A percentile compares a stretch with the other conserved stretches of the same genome.
Evolutionary conservation across 2,797 vertebrate species (phyloP).

Genomic region (Todus mexicanus): DNA sequence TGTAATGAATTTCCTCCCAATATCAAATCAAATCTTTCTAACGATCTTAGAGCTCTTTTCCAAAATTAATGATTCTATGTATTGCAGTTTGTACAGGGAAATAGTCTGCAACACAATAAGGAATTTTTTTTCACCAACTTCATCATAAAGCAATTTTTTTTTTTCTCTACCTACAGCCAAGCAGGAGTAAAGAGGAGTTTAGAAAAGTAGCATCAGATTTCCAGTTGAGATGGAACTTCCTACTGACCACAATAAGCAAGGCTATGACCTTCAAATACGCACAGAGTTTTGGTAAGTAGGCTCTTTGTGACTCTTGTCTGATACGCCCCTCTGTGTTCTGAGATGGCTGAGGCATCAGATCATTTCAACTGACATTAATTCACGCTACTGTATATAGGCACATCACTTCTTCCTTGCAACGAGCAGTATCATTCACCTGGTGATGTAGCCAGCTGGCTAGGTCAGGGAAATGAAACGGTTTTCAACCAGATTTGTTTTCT

Average conservation of each 20-base stretch:
- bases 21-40: too few species aligned
- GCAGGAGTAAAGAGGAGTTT: conserved; percentile 67
- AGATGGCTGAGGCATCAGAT: neutral
- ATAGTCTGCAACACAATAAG: neutral
- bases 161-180: conserved; percentile 47
- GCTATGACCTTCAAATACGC: conserved; percentile 61
- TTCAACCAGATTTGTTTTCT: neutral
- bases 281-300: conserved; percentile 68
- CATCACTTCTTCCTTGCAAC: neutral
- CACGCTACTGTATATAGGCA: too few species aligned
- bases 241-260: conserved; percentile 67
- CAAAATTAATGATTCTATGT: too few species aligned
- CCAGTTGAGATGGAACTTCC: conserved; percentile 71
- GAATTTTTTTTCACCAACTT: neutral
- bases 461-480: neutral
- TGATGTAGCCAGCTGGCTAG: neutral
- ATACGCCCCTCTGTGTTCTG: neutral
- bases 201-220: conserved; percentile 59
- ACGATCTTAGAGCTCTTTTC: too few species aligned
- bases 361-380: neutral
- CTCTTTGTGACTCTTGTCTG: neutral
- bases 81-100: neutral
- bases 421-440: neutral
- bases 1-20: too few species aligned
- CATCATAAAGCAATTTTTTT: neutral